Evolutionary conservation across 1,140 invertebrate species (phyloP), one percentile per base, ranked within the genome.

Genomic region (Aphis craccivora): DNA sequence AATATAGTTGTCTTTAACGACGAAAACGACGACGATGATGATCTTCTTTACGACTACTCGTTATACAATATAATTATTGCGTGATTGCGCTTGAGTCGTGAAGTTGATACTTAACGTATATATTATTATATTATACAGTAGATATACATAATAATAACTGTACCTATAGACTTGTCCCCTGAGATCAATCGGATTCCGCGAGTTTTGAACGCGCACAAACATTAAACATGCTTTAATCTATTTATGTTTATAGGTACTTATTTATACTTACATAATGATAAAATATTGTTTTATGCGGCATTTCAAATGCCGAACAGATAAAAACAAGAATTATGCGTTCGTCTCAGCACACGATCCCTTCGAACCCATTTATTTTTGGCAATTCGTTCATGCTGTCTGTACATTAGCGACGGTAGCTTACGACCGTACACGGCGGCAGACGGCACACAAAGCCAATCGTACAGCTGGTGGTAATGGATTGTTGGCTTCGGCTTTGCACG

Each of bases 341-440:
- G 11, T 48, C 14, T 81, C 90, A n/a, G 90, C 90, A 18, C 90
- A 92, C 67, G 90, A 92, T 37, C 90, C 90, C 8, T 92, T 92
- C 43, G 90, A 92, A 40, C 67, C 67, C 22, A 37, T 92, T 51
- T 81, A 83, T 43, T 51, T 81, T 37, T 92, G 90, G 90, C 90
- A 92, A 30, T 92, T 92, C n/a, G 30, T 81, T 1, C 90, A 92
- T 35, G 90, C 45, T 0, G 23, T 92, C 45, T 92, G 90, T 35
- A 45, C 48, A 25, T 40, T 92, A 20, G 90, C 90, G 9, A 48
- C 25, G 0, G 22, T 83, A 7, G 43, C 37, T 30, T 43, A 90
- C 37, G 87, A 88, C 45, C 6, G 11, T 35, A 9, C 25, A 6
- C 53, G 35, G 9, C 37, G 37, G 9, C 25, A 25, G 25, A 30